Evolutionary conservation across 2,888 invertebrate species (phyloP), one percentile per base, ranked within the genome.

Genomic region (Lysandra bellargus): DNA sequence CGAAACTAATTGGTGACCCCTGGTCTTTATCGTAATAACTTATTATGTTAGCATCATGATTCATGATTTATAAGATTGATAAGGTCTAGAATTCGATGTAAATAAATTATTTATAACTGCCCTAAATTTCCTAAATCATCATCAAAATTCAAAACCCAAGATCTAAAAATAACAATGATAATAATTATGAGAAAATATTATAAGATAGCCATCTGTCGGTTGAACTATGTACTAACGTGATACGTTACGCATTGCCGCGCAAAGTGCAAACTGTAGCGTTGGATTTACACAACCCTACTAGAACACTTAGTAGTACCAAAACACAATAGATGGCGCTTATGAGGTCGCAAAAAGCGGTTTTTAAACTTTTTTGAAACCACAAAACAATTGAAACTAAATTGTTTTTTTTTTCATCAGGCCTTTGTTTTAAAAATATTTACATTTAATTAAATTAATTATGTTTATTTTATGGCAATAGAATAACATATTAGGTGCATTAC

Each of bases 401-500:
- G 5, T 37, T 5, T 0, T 40, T 40, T 40, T 4, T 40, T 40
- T 40, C 5, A 12, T 4, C 4, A 57, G 57, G 57, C 14, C 1
- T 57, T 57, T 57, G 57, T 53, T 53, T 53, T 4, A 1, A 6
- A 61, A 40, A 33, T n/a, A 44, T 49, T 53, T 9, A 49, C 12
- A 49, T 49, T 49, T 9, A 49, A 49, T 12, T 49, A 49, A 49
- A 49, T 49, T 49, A 9, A 49, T 6, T 7, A 44, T 9, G 44
- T 9, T 44, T 44, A 44, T 44, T 44, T 44, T 0, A 44, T 9
- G 2, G 2, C 44, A 44, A 49, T 49, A 49, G 49, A 49, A 74
- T 69, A 6, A 30, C 69, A 60, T 69, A 53, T 12, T 23, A 49
- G 44, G 14, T 9, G 74, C 23, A 79, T 2, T 80, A 95, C 97